Percentiles rank a stretch among this genome's conserved stretches.
Evolutionary conservation across 2,888 invertebrate species (phyloP).

Genomic region (Malthinus seriepunctatus): DNA sequence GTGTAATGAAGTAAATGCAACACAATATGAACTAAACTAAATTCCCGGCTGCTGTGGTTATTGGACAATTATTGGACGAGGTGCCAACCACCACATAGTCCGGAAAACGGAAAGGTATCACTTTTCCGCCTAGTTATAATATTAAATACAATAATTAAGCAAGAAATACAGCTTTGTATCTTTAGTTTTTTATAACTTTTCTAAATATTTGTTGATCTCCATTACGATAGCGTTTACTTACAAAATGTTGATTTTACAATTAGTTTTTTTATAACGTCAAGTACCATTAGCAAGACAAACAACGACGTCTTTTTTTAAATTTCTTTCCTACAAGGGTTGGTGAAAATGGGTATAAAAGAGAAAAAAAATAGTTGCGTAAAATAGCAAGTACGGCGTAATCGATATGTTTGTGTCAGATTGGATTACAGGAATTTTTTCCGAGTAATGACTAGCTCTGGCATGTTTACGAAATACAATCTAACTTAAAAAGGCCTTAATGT

Average conservation of each 20-base stretch:
- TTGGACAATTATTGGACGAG: no score
- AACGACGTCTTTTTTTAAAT: background rate
- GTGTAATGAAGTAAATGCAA: no score
- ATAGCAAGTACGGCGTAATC: constrained; percentile 13
- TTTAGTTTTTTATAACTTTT: no score
- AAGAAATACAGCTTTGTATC: no score
- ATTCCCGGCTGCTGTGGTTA: no score
- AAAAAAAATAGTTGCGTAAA: background rate
- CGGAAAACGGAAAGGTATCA: no score
- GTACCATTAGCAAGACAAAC: constrained; percentile 1
- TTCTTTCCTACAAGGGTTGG: background rate
- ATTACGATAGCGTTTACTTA: background rate
- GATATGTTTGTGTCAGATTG: constrained; percentile 25
- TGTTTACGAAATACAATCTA: constrained; percentile 26
- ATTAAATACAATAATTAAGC: no score
- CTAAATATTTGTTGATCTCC: no score
- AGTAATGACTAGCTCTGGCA: constrained; percentile 18
- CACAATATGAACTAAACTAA: no score
- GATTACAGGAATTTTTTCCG: constrained; percentile 16
- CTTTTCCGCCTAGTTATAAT: no score
- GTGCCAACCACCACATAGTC: no score
- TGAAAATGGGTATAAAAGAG: constrained; percentile 3
- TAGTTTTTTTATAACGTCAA: background rate
- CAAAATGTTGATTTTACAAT: constrained; percentile 4
- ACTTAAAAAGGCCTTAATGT: constrained; percentile 24